Base-by-base conservation (phyloP, 2,113 vertebrate species). In the Callocephalon fimbriatum region DNA sequence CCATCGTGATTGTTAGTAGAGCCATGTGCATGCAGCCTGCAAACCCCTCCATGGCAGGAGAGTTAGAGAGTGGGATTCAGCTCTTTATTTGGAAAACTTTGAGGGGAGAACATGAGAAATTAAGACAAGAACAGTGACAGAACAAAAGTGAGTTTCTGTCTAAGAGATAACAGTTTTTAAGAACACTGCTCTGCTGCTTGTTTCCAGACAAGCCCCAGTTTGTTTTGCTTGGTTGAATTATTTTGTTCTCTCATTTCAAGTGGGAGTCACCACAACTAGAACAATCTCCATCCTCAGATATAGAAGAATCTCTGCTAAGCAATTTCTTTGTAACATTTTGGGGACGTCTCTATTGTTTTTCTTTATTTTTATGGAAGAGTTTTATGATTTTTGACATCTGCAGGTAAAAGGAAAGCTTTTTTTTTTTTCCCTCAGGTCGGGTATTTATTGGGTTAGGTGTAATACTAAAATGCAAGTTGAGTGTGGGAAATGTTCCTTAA, bases 81-180 rank as follows among this genome's bases (percentile, higher is more conserved):
- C 58, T 95, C 73, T 95, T 94, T 88, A 93, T 93, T 93, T 92
- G 73, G 96, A 94, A 94, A 93, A 92, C 40, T 93, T 96, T 67
- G 59, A 74, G 85, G 62, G 68, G 56, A 92, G 85, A 96, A 68
- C 48, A n/a, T 86, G 79, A 96, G 86, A 94, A 97, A 97, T 94
- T 88, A 95, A 97, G 96, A 95, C 31, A 26, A 90, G 88, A 96
- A 91, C 78, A 88, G 38, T 93, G 93, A 81, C 90, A 47, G 80
- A 96, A 89, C 59, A 95, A 97, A 90, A 56, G 40, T 48, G 89
- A 93, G 61, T 96, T 95, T 95, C 87, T 95, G 66, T 93, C 85
- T 58, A 53, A 97, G 92, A 86, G 74, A 14, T 72, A 63, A 95
- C 72, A 90, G 58, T 90, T 97, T 96, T 93, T 75, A 90, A 96